These are phyloP conservation scores for Acholoe squamosa DNA, from an alignment of 2,888 invertebrate genomes.

Conservation along the genomic window DNA sequence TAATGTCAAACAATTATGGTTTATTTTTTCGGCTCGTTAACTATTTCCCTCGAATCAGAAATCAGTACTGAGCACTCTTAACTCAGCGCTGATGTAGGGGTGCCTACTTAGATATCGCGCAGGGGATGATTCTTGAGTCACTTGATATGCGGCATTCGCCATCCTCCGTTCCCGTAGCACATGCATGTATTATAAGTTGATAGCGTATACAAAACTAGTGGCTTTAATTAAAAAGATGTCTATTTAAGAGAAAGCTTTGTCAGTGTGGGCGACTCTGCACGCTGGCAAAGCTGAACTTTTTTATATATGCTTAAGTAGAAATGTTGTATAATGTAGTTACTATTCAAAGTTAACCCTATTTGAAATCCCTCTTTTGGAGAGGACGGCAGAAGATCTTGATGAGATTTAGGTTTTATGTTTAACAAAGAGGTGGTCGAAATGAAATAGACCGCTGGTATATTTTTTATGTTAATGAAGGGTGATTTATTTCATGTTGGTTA, in stretches of 20 bases:
- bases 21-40: background rate
- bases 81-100: background rate
- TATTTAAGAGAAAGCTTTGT: background rate
- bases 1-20: background rate
- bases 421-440: background rate
- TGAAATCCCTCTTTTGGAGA: background rate
- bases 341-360: constrained; percentile 4
- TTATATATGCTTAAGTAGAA: constrained; percentile 35
- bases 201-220: constrained; percentile 47
- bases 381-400: background rate
- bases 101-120: background rate
- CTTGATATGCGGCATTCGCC: constrained; percentile 1
- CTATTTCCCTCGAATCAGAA: background rate
- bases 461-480: background rate
- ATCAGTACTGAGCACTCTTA: background rate
- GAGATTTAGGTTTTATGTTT: constrained; percentile 16
- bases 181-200: constrained; percentile 41
- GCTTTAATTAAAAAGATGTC: constrained; percentile 28
- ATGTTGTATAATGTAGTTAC: constrained; percentile 1
- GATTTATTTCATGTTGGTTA: constrained; percentile 2
- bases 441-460: background rate
- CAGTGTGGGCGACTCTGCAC: background rate
- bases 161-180: background rate
- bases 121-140: background rate
- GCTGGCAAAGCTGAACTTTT: background rate